Evolutionary conservation across 2,797 vertebrate species (phyloP).

Genomic region (Muraenolepis orangiensis): DNA sequence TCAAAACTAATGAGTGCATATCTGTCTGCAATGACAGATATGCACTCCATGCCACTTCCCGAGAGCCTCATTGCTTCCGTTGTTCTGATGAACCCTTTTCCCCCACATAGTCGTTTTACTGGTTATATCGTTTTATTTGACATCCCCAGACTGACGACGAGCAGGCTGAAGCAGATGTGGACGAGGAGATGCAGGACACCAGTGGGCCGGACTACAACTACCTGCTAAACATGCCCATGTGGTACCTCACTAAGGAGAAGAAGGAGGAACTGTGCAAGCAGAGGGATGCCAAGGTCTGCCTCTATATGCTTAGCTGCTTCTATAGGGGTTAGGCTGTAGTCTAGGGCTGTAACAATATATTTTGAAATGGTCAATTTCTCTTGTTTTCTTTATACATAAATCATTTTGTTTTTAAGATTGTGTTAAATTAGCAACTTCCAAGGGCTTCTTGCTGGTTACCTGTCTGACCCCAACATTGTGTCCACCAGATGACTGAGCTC

Average conservation of each 20-base stretch:
- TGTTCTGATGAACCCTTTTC: too few relatives aligned
- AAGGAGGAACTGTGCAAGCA: conserved; percentile 95
- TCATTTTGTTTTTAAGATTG: too few relatives aligned
- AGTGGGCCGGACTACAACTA: conserved; percentile 94
- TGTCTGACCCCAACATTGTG: neutral
- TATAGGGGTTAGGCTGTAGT: neutral
- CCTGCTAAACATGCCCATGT: conserved; percentile 95
- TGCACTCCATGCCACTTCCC: too few relatives aligned
- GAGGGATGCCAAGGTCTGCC: conserved; percentile 83
- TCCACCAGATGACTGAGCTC: conserved; percentile 74
- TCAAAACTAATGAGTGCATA: too few relatives aligned
- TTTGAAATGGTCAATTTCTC: too few relatives aligned
- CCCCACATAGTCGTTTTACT: too few relatives aligned
- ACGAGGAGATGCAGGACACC: conserved; percentile 61
- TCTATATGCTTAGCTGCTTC: neutral
- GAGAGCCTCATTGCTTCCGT: too few relatives aligned
- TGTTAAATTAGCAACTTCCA: neutral
- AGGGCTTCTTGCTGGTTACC: neutral
- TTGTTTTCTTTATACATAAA: too few relatives aligned
- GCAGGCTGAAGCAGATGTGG: conserved; percentile 49
- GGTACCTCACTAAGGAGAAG: conserved; percentile 96
- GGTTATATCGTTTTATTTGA: too few relatives aligned
- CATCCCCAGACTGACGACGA: conserved; percentile 54
- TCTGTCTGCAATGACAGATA: too few relatives aligned
- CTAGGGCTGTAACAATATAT: neutral